Evolutionary conservation across 2,113 vertebrate species (phyloP), one percentile per base, ranked within the genome.

Genomic region (Vidua chalybeata): DNA sequence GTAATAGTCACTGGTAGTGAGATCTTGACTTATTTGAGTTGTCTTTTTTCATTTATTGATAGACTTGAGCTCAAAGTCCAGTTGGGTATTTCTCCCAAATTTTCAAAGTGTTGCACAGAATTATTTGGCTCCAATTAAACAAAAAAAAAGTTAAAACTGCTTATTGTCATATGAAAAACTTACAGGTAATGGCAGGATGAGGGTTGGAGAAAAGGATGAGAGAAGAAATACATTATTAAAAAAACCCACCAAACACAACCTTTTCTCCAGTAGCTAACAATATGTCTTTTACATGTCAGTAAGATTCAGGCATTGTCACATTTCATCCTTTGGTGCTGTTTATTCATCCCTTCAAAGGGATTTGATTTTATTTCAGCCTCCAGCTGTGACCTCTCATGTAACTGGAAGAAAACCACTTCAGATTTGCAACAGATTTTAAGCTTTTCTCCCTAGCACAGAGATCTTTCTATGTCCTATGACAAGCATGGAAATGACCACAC

Each of bases 281-380:
- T 3, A 30, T 30, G 19, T 59, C 66, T 85, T 87, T 86, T 74
- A 90, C 24, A 61, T 15, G n/a, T 71, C 86, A 84, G 51, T 37
- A 92, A 81, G 46, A 56, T 31, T n/a, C 52, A 33, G 41, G 10
- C 62, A 63, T 49, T 72, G 54, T 76, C 74, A 84, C 61, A 61
- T 91, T 68, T 69, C 67, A 77, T 58, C 41, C 45, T 61, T 89
- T 78, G 66, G 39, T 82, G 66, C 28, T 95, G 28, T 82, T 89
- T 94, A 89, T 87, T 92, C 91, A 89, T 62, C 54, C 66, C 49
- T 89, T 96, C 69, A 94, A 94, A 89, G 56, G 49, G 51, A 85
- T 89, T 41, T 78, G 21, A 64, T 54, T 89, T 84, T 2, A 0
- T 76, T 84, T 87, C 66, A 79, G 56, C 26, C 66, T 91, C 74